Percentiles rank a stretch among this genome's conserved stretches.
These are phyloP conservation scores for Trachelus troglodyta DNA, from an alignment of 2,888 invertebrate genomes.

Conservation along the genomic window DNA sequence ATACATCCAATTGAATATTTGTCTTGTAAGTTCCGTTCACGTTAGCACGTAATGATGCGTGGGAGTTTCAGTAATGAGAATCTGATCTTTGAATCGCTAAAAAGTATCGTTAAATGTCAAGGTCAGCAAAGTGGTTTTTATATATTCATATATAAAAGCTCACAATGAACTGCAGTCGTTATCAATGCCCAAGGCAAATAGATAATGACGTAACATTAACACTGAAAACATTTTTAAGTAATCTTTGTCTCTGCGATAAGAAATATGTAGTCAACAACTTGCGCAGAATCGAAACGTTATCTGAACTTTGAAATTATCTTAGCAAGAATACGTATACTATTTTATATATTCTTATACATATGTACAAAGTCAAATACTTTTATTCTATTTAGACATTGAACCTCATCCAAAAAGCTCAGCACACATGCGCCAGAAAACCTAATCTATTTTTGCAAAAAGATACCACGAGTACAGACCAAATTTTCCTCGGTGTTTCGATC, in stretches of 20 bases:
- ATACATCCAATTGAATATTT: background rate
- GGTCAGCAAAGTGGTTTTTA: background rate
- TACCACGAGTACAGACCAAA: background rate
- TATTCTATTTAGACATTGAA: constrained; percentile 24
- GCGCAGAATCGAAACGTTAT: background rate
- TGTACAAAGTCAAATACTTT: background rate
- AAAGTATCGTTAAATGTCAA: background rate
- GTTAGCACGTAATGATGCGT: background rate
- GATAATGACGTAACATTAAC: background rate
- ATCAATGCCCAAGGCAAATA: background rate
- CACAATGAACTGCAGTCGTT: background rate
- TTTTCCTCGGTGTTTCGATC: background rate
- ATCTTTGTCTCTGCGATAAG: background rate
- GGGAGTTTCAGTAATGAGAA: background rate
- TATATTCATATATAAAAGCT: background rate
- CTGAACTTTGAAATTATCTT: background rate
- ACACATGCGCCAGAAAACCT: constrained; percentile 1
- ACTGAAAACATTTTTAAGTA: background rate
- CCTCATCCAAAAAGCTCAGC: constrained; percentile 17
- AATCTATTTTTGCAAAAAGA: constrained; percentile 7
- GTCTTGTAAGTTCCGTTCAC: background rate
- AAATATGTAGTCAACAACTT: background rate
- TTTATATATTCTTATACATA: background rate
- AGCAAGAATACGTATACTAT: background rate
- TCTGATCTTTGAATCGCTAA: background rate